Base-by-base conservation (phyloP, 2,888 invertebrate species). In the Melangyna quadrimaculata region DNA sequence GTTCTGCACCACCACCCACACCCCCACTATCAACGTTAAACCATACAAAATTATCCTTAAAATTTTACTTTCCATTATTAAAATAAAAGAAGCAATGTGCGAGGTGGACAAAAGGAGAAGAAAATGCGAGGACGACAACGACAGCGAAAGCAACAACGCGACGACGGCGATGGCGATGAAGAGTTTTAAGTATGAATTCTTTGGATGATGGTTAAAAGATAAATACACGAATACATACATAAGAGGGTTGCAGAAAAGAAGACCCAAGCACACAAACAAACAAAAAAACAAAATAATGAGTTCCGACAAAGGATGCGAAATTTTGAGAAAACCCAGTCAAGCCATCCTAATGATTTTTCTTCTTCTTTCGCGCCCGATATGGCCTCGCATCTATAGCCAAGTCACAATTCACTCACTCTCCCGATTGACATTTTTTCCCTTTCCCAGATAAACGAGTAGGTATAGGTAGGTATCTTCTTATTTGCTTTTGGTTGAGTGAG, bases 301-400 rank as follows among this genome's bases (percentile, higher is more conserved):
- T 73, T 75, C 70, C 75, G 70, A 75, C 80, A 86, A 80, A 81
- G 73, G 77, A 86, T 78, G 57, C 67, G 51, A 67, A 84, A 71
- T 75, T 75, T 69, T 69, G 40, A 61, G 59, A 72, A 51, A 73
- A 81, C 81, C 70, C 77, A 86, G 77, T 77, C 75, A 81, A 86
- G 70, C 73, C 77, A 73, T 77, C 81, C 81, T 86, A 81, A 86
- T 86, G 86, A 86, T 81, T 81, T 70, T 86, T 81, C 77, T 81
- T 73, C 73, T 80, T 73, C 86, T 70, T 86, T 78, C 53, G 67
- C 37, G 8, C 12, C 45, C 45, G 45, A 17, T 37, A 51, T 45
- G 55, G 55, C 29, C 63, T 43, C 40, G 40, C 40, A 40, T 40
- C 22, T 22, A n/a, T n/a, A 7, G 17, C n/a, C 19, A 17, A 32